phyloP scores from a whole-genome alignment of 2,797 vertebrate species.

The Chelon auratus region DNA sequence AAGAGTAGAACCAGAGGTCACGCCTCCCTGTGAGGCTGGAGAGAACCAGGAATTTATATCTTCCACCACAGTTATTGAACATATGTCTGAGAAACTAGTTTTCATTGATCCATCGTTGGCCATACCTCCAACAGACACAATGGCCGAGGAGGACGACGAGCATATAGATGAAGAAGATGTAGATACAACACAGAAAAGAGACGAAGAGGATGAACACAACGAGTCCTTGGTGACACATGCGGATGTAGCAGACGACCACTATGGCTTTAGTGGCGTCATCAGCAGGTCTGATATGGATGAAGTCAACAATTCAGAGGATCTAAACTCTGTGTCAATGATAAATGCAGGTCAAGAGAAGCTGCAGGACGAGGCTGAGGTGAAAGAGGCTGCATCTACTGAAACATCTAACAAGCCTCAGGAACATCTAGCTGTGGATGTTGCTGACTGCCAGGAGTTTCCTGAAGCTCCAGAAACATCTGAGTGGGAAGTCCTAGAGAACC shows the following conservation, averaged over 20 bases:
- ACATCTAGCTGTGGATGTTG: slow-evolving; percentile 27
- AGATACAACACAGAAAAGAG: slow-evolving; percentile 30
- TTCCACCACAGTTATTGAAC: slow-evolving; percentile 4
- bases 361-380: slow-evolving; percentile 10
- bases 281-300: slow-evolving; percentile 52
- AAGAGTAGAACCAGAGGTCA: neutral
- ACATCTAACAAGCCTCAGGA: slow-evolving; percentile 21
- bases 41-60: slow-evolving; percentile 2
- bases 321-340: neutral
- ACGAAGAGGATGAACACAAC: slow-evolving; percentile 56
- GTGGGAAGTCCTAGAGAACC: slow-evolving; percentile 58
- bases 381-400: slow-evolving; percentile 14
- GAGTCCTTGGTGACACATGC: slow-evolving; percentile 56
- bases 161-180: slow-evolving; percentile 28
- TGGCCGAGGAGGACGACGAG: slow-evolving; percentile 19
- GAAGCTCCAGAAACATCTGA: slow-evolving; percentile 46
- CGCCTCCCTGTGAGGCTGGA: slow-evolving; percentile 15
- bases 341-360: slow-evolving; percentile 27
- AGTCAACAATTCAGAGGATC: slow-evolving; percentile 53
- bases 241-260: slow-evolving; percentile 49
- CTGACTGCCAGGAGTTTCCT: slow-evolving; percentile 8
- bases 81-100: slow-evolving; percentile 25
- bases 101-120: slow-evolving; percentile 12
- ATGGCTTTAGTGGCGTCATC: slow-evolving; percentile 40
- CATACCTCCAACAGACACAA: slow-evolving; percentile 2